phyloP scores from a whole-genome alignment of 2,797 vertebrate genomes.

The Miichthys miiuy region DNA sequence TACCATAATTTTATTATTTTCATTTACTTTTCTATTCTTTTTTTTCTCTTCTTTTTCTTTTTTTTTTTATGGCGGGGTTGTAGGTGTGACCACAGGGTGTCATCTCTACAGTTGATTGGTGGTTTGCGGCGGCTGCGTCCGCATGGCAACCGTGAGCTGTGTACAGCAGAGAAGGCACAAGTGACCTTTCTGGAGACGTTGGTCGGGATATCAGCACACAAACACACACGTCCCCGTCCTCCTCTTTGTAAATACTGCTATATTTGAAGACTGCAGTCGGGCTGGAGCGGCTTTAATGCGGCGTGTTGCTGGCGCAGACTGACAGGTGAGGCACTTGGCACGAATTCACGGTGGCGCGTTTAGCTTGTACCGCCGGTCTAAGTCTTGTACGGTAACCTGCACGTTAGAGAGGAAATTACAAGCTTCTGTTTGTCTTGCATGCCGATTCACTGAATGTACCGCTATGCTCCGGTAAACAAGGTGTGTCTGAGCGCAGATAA shows the following conservation, averaged over 20 bases:
- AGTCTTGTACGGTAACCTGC: background rate
- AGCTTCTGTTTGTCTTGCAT: background rate
- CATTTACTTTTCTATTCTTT: background rate
- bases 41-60: background rate
- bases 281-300: conserved; percentile 45
- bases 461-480: conserved; percentile 34
- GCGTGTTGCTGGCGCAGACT: conserved; percentile 42
- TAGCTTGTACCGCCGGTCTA: background rate
- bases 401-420: background rate
- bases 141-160: conserved; percentile 79
- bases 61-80: background rate
- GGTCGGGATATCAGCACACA: background rate
- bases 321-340: conserved; percentile 71
- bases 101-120: conserved; percentile 65
- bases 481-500: conserved; percentile 33
- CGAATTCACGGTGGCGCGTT: conserved; percentile 28
- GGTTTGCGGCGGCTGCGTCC: conserved; percentile 68
- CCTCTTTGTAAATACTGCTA: no score
- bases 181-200: conserved; percentile 12
- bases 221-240: accelerated
- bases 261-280: conserved; percentile 1
- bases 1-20: background rate
- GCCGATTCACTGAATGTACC: background rate
- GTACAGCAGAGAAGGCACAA: conserved; percentile 36
- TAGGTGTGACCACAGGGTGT: conserved; percentile 48